Evolutionary conservation across 1,140 invertebrate genomes (phyloP).

Genomic region (Hetaerina americana): DNA sequence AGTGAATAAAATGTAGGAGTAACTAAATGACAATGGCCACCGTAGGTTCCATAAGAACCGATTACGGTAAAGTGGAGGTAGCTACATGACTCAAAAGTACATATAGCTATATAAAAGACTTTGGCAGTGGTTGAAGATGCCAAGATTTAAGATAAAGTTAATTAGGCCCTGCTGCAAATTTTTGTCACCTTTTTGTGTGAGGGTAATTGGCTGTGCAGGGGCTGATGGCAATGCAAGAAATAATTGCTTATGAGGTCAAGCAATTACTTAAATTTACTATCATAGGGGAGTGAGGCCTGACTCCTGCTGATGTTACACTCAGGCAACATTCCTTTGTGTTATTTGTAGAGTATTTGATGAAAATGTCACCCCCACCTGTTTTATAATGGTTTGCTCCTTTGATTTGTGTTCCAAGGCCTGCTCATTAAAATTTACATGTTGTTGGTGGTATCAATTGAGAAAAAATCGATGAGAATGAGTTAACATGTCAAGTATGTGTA

Average conservation of each 20-base stretch:
- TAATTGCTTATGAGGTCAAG: neutral
- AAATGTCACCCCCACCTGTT: no score
- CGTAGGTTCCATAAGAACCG: neutral
- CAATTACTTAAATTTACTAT: neutral
- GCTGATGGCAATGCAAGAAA: neutral
- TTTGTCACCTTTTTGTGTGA: neutral
- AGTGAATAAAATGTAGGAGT: neutral
- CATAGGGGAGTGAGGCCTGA: neutral
- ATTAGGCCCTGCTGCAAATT: neutral
- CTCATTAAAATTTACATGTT: no score
- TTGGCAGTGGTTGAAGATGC: neutral
- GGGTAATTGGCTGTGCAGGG: neutral
- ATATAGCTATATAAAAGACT: neutral
- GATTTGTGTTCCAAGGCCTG: no score
- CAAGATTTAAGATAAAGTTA: neutral
- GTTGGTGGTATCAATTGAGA: no score
- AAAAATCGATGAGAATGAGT: no score
- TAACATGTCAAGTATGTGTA: no score
- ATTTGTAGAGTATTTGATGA: no score
- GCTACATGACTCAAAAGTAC: neutral
- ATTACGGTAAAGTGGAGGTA: neutral
- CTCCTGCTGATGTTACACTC: neutral
- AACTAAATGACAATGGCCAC: neutral
- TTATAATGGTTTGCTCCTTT: no score
- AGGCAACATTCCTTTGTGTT: neutral